phyloP scores from a whole-genome alignment of 2,888 invertebrate genomes.

The Eupithecia exiguata region DNA sequence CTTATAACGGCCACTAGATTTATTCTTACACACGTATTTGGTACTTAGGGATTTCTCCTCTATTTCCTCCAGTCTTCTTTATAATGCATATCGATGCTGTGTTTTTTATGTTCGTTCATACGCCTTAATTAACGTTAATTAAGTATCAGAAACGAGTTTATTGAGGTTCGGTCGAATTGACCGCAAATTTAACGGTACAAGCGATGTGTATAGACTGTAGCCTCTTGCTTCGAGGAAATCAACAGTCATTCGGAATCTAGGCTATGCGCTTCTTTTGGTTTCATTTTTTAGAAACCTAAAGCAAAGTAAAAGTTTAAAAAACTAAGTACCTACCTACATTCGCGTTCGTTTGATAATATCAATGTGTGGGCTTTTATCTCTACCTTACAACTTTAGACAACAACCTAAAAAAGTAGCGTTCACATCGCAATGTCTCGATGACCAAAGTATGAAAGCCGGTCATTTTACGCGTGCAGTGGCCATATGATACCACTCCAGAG shows the following conservation, averaged over 20 bases:
- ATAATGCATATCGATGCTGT: background rate
- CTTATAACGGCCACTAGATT: background rate
- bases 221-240: conserved; percentile 36
- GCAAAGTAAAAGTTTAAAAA: background rate
- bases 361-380: background rate
- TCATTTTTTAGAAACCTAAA: background rate
- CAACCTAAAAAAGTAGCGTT: background rate
- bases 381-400: background rate
- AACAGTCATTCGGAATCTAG: conserved; percentile 28
- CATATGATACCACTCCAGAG: conserved; percentile 60
- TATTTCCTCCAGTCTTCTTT: background rate
- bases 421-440: conserved; percentile 14
- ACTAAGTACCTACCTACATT: background rate
- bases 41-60: background rate
- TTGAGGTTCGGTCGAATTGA: conserved; percentile 49
- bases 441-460: conserved; percentile 53
- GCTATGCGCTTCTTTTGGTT: conserved; percentile 15
- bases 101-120: conserved; percentile 35
- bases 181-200: conserved; percentile 38
- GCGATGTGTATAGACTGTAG: conserved; percentile 22
- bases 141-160: conserved; percentile 48
- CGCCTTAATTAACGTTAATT: conserved; percentile 53
- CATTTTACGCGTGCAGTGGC: conserved; percentile 62
- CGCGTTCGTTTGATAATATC: background rate
- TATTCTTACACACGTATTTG: background rate